Evolutionary conservation across 1,140 invertebrate species (phyloP).

Genomic region (Drosophila teissieri): DNA sequence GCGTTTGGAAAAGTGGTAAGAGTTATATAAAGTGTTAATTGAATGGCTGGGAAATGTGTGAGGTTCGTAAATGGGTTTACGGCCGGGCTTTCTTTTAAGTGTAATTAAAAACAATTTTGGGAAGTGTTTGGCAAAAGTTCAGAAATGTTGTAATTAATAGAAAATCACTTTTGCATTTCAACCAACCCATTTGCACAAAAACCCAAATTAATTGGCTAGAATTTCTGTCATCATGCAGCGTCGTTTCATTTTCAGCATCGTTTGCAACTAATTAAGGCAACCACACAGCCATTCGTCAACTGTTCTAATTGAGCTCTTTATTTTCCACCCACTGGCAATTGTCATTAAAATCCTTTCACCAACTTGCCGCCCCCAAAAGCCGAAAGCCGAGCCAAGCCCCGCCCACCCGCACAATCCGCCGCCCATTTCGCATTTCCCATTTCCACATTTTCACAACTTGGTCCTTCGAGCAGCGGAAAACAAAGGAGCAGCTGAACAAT

Average conservation of each 20-base stretch:
- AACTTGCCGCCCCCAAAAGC: conserved; percentile 8
- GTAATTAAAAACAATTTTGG: conserved; percentile 15
- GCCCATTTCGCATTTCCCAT: not conserved
- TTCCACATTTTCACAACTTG: conserved; percentile 8
- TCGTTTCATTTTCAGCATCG: not conserved
- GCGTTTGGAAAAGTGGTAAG: conserved; percentile 10
- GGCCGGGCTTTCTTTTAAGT: conserved; percentile 3
- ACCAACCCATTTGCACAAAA: not conserved
- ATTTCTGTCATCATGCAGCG: not conserved
- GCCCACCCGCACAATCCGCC: not conserved
- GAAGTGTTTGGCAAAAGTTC: not conserved
- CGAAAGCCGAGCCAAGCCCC: conserved; percentile 7
- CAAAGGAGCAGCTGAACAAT: conserved; percentile 50
- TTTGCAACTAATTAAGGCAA: conserved; percentile 24
- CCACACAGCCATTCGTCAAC: conserved; percentile 12
- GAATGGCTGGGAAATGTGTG: conserved; percentile 41
- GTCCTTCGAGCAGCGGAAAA: conserved; percentile 15
- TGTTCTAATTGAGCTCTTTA: conserved; percentile 63
- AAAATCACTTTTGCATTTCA: not conserved
- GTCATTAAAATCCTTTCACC: conserved; percentile 19
- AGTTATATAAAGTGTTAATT: conserved; percentile 51
- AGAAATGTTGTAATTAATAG: not conserved
- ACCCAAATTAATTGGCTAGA: not conserved
- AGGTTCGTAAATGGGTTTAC: conserved; percentile 34
- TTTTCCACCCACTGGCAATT: conserved; percentile 13